Percentiles rank a stretch among this genome's conserved stretches.
Conservation (phyloP, 2,797 vertebrate genomes). For the Pyrocephalus nanus region DNA sequence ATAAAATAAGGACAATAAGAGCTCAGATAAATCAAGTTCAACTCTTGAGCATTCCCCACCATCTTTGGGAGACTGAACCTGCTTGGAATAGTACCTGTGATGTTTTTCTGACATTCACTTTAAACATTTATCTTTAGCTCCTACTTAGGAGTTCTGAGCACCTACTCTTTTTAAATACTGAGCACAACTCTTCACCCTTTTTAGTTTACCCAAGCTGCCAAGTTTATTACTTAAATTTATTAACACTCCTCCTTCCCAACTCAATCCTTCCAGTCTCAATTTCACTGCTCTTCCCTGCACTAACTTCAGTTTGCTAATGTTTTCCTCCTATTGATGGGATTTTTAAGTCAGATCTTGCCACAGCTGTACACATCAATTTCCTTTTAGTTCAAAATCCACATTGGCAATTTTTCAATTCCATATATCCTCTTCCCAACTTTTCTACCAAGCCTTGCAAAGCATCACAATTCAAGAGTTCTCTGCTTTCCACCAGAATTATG, state of each 20-base stretch:
- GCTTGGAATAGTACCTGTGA: not conserved
- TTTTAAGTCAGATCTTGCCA: not conserved
- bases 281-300: not conserved
- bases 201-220: not conserved
- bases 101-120: not conserved
- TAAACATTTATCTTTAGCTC: not conserved
- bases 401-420: not conserved
- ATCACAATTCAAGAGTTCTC: not conserved
- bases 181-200: not conserved
- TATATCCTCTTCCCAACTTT: not conserved
- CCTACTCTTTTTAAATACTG: not conserved
- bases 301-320: not conserved
- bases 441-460: not conserved
- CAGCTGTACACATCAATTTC: fast-evolving
- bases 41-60: not conserved
- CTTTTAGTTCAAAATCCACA: not conserved
- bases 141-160: not conserved
- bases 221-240: not conserved
- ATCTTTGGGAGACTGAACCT: not conserved
- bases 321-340: not conserved
- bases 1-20: not conserved
- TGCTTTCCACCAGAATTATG: not conserved
- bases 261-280: not conserved
- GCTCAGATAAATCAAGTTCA: not conserved
- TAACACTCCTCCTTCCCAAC: not conserved